Percentiles rank a stretch among this genome's conserved stretches.
Evolutionary conservation across 2,797 vertebrate species (phyloP).

Genomic region (Cyprinella venusta): DNA sequence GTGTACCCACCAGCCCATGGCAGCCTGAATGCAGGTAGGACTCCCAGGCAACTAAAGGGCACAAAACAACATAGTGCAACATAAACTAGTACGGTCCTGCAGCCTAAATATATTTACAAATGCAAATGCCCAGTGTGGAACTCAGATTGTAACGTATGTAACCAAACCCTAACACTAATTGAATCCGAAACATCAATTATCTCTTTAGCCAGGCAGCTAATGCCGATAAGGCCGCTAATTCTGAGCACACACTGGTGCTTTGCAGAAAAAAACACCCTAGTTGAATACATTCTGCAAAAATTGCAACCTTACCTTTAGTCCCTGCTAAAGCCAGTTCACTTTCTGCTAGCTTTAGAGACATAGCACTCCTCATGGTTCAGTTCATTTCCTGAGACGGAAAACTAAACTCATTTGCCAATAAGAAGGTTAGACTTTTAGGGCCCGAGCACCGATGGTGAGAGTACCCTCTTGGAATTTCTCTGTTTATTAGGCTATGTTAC

Average conservation of each 20-base stretch:
- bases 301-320: not conserved
- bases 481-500: not conserved
- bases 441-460: too few species aligned
- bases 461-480: too few species aligned
- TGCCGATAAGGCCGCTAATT: not conserved
- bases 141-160: not conserved
- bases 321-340: not conserved
- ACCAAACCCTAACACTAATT: not conserved
- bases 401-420: not conserved
- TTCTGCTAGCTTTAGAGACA: not conserved
- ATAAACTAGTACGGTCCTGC: not conserved
- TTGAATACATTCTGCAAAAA: constrained; percentile 5
- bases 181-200: not conserved
- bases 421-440: not conserved
- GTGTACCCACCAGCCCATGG: constrained; percentile 70
- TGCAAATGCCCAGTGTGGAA: constrained; percentile 32
- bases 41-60: constrained; percentile 1
- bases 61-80: not conserved
- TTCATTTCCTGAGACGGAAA: not conserved
- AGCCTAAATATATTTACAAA: not conserved
- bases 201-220: not conserved
- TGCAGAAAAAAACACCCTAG: constrained; percentile 13
- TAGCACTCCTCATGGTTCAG: not conserved
- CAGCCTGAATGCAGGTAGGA: constrained; percentile 81
- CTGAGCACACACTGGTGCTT: constrained; percentile 26